Base-by-base conservation (phyloP, 2,113 vertebrate genomes). In the Cervus canadensis region DNA sequence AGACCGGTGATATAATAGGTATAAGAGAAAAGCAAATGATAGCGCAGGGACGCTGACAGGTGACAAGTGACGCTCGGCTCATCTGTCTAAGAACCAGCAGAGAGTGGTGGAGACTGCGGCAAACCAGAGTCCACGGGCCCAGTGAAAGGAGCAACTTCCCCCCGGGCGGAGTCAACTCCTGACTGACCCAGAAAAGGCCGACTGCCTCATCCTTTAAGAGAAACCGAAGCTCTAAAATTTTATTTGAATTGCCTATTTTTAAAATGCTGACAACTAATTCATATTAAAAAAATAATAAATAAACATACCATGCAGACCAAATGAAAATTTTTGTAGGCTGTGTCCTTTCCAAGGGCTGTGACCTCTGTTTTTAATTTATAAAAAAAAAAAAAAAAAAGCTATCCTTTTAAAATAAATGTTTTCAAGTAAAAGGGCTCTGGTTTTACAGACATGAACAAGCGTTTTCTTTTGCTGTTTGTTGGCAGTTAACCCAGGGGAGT, bases 391-490 rank as follows among this genome's bases (percentile, higher is more conserved):
- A 26, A 7, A 83, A 96, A 88, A n/a, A 26, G 11, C 21, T 48
- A 28, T 36, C 26, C 33, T 82, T 85, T 86, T 84, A 79, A 95
- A 95, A 87, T 78, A 88, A 91, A 71, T 43, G 36, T 59, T 93
- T 94, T 71, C 78, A 71, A 60, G 67, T 40, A 28, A 50, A 93
- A 92, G 59, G 48, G 6, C 62, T 85, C 45, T 64, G 50, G 48
- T 13, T 76, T 67, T 57, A 19, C 5, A 26, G 23, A 57, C 11
- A 36, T 2, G 16, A 84, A 30, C 15, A 33, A 62, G 25, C n/a
- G 28, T 62, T 89, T 87, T 67, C 76, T 95, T 76, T 74, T 10
- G 25, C 62, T 59, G 11, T 28, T 6, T 54, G 54, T 2, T 48
- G 78, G 87, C 60, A 19, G 56, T 26, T 14, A 28, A 78, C 45